Evolutionary conservation across 2,113 vertebrate genomes (phyloP).

Genomic region (Alces alces): DNA sequence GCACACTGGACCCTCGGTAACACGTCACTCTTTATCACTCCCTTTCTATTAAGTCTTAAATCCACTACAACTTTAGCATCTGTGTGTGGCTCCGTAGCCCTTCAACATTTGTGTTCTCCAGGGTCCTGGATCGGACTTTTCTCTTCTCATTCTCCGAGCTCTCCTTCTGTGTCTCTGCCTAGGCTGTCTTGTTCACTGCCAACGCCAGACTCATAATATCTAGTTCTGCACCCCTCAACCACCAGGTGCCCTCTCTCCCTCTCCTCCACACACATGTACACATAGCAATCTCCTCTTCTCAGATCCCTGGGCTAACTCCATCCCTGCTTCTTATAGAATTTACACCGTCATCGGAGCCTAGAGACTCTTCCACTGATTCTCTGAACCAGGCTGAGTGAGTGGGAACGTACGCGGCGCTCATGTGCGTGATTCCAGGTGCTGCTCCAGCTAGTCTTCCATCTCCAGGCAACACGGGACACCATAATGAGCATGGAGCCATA

Average conservation of each 20-base stretch:
- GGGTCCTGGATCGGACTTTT: background rate
- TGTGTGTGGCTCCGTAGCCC: background rate
- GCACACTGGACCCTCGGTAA: background rate
- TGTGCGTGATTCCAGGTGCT: rapidly evolving
- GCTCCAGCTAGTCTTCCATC: too few species aligned
- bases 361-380: background rate
- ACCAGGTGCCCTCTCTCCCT: background rate
- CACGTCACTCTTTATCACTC: background rate
- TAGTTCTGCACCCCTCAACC: background rate
- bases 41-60: background rate
- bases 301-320: background rate
- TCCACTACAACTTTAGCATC: background rate
- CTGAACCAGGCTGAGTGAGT: background rate
- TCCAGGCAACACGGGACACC: rapidly evolving
- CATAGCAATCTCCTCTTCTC: background rate
- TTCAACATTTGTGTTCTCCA: background rate
- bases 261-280: background rate
- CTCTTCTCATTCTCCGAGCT: background rate
- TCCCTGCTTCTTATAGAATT: background rate
- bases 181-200: background rate
- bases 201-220: background rate
- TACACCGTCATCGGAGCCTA: background rate
- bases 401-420: rapidly evolving
- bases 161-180: background rate
- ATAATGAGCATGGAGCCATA: background rate